Conservation (phyloP, 2,888 invertebrate species). For the Rhaphigaster nebulosa region DNA sequence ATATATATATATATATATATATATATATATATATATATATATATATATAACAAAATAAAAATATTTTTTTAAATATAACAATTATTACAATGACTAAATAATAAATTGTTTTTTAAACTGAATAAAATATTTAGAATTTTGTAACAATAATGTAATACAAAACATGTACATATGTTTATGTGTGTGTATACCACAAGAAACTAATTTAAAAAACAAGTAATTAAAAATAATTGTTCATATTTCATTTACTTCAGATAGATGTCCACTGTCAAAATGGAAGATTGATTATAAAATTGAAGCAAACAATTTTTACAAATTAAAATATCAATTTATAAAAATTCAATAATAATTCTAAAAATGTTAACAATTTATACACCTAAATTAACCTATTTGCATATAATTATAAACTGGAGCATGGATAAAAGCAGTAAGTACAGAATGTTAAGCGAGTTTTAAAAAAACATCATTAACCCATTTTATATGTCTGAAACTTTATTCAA, state of each 20-base stretch:
- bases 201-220: background rate
- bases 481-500: background rate
- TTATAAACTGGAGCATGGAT: conserved; percentile 42
- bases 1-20: no score
- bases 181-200: background rate
- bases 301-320: background rate
- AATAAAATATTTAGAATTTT: background rate
- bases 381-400: conserved; percentile 29
- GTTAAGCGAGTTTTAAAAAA: conserved; percentile 46
- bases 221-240: background rate
- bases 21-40: no score
- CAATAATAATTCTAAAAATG: background rate
- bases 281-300: background rate
- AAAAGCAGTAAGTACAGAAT: conserved; percentile 59
- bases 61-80: no score
- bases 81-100: no score
- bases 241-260: background rate
- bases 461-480: background rate
- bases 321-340: background rate
- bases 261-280: background rate
- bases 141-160: background rate
- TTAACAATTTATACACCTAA: background rate
- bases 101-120: background rate
- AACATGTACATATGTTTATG: background rate
- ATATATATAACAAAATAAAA: no score